A percentile compares a stretch with the other conserved stretches of the same genome.
phyloP scores from a whole-genome alignment of 2,797 vertebrate genomes.

The Crocidura indochinensis region DNA sequence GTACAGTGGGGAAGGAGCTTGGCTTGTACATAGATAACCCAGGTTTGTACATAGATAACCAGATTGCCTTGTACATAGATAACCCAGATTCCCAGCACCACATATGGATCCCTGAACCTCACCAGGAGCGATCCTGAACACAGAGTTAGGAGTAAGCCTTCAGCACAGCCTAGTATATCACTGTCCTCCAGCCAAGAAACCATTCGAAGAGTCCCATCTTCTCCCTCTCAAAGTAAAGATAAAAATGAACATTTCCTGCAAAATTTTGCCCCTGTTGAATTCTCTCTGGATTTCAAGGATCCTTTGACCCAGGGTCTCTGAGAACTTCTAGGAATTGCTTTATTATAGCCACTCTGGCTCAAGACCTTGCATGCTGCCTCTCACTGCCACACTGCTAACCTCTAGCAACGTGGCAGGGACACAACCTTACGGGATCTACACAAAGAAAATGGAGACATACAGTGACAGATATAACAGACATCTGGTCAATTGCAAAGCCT shows the following conservation, averaged over 20 bases:
- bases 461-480: no score
- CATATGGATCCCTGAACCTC: no score
- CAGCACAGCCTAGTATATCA: neutral
- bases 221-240: neutral
- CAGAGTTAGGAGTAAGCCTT: neutral
- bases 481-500: no score
- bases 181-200: neutral
- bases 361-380: neutral
- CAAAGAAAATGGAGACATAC: no score
- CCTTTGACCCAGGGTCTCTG: neutral
- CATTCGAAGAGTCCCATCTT: neutral
- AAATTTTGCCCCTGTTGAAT: neutral
- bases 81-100: neutral
- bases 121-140: no score
- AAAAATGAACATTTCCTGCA: neutral
- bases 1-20: no score
- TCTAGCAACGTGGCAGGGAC: neutral
- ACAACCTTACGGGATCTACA: no score
- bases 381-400: neutral
- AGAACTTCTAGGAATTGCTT: neutral
- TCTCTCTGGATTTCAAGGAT: neutral
- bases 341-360: neutral
- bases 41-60: neutral
- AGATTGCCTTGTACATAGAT: no score
- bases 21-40: neutral